Evolutionary conservation across 2,888 invertebrate genomes (phyloP), one percentile per base, ranked within the genome.

Genomic region (Eugnorisma glareosa): DNA sequence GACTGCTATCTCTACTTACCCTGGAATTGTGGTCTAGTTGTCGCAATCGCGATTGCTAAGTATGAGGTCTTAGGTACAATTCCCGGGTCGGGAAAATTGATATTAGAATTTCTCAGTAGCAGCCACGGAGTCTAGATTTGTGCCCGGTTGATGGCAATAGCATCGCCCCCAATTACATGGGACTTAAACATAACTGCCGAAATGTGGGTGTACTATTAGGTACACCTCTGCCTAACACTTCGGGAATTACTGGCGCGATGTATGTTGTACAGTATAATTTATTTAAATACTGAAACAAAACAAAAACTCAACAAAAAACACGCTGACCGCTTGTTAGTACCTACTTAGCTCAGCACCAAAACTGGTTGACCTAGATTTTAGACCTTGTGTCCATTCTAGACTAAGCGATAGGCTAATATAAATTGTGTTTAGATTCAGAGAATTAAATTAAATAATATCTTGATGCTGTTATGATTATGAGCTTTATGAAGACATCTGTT

Each of bases 381-480:
- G 84, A 88, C 91, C 91, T 91, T 91, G 91, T 87, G 77, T 86
- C 74, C 88, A 83, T 88, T 91, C 81, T 77, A 75, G 73, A 37
- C 66, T 63, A 43, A 63, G 63, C 82, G 81, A 82, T 81, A 85
- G 70, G 71, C 69, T 70, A 75, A 68, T 75, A 67, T 63, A 63
- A 72, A 75, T 81, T 64, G 67, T 75, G 67, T 48, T 67, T 71
- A 68, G 35, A 71, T 66, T 80, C 57, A 63, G 54, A 79, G 48
- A 84, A 84, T 79, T 45, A 54, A 74, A 81, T 79, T 51, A 48
- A 66, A 74, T 51, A 51, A 43, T 66, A 45, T 28, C 51, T 48
- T 13, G 28, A 45, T 77, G 31, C 13, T 43, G 35, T 43, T 51
- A 2, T 31, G 28, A 48, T 40, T 45, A 28, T 28, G 8, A 28